Base-by-base conservation (phyloP, 2,888 invertebrate species). In the Slavum lentiscoides region DNA sequence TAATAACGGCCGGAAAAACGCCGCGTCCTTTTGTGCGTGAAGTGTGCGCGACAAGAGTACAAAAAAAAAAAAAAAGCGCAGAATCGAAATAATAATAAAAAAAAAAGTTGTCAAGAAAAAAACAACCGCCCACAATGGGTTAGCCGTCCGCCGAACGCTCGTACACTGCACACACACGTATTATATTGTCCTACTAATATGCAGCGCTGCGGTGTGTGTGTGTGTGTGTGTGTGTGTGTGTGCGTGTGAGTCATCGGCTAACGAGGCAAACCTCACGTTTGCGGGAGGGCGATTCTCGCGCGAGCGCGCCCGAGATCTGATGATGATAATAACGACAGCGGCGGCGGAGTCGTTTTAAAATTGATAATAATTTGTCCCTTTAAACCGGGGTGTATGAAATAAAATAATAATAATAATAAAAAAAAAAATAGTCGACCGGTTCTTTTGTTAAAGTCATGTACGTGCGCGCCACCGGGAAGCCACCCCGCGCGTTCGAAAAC, bases 281-380 rank as follows among this genome's bases (percentile, higher is more conserved):
- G 77, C 61, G 69, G 69, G 77, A 69, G 68, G 77, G 77, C 70
- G 53, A 61, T n/a, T 69, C n/a, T 55, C 53, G 62, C n/a, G n/a
- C n/a, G n/a, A n/a, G n/a, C n/a, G n/a, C n/a, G n/a, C n/a, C 21
- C 43, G 61, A 2, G 30, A 69, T 69, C 76, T 61, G 68, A 76
- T 68, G 69, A 76, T 69, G 61, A 70, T 62, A 21, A 70, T 62
- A n/a, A 70, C 39, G 43, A 43, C 43, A 43, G 7, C 43, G 43
- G 2, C 30, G 9, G 1, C 43, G 43, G 37, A 70, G 70, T 70
- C 70, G 77, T 62, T 77, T 77, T 77, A 70, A 77, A 77, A 77
- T 77, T 77, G 77, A 77, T 77, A 77, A 76, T 77, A 77, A 76
- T 77, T 77, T 70, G 70, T 77, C 77, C 77, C 77, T 77, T 77